Percentiles rank a stretch among this genome's conserved stretches.
These are phyloP conservation scores for Bilobella aurantiaca DNA, from an alignment of 1,140 invertebrate genomes.

Conservation along the genomic window DNA sequence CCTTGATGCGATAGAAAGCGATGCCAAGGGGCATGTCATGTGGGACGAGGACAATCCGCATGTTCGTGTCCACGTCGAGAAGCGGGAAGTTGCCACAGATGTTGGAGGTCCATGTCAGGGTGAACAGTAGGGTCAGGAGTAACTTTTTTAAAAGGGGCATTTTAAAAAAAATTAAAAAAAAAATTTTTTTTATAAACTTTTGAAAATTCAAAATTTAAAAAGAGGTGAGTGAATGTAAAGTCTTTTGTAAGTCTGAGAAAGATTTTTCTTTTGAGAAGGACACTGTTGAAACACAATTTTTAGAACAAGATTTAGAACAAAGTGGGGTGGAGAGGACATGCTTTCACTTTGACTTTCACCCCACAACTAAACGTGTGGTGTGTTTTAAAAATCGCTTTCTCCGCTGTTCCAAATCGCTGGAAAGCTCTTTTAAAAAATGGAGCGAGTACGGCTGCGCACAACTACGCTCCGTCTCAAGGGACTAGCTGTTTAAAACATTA, in stretches of 20 bases:
- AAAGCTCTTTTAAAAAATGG: too few relatives aligned
- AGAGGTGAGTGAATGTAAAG: too few relatives aligned
- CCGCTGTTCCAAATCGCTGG: too few relatives aligned
- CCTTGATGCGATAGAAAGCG: conserved; percentile 55
- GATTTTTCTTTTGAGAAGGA: not conserved
- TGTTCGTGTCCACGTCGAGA: conserved; percentile 68
- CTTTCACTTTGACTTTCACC: conserved; percentile 4
- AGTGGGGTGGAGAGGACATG: not conserved
- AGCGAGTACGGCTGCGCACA: too few relatives aligned
- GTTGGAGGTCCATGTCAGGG: conserved; percentile 17
- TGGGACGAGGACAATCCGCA: conserved; percentile 66
- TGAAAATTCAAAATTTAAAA: not conserved
- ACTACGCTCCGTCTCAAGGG: too few relatives aligned
- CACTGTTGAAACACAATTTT: not conserved
- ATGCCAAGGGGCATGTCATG: conserved; percentile 53
- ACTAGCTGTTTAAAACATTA: too few relatives aligned
- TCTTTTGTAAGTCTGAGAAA: not conserved
- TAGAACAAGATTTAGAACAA: not conserved
- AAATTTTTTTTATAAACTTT: not conserved
- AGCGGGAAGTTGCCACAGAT: conserved; percentile 51
- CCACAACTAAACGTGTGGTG: too few relatives aligned
- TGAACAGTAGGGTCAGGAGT: conserved; percentile 8
- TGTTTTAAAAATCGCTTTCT: too few relatives aligned
- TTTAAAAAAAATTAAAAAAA: too few relatives aligned
- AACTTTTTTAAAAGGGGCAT: not conserved